These are phyloP conservation scores for Arbacia lixula DNA, from an alignment of 53 echinoderm and acorn worm species.

Conservation along the genomic window DNA sequence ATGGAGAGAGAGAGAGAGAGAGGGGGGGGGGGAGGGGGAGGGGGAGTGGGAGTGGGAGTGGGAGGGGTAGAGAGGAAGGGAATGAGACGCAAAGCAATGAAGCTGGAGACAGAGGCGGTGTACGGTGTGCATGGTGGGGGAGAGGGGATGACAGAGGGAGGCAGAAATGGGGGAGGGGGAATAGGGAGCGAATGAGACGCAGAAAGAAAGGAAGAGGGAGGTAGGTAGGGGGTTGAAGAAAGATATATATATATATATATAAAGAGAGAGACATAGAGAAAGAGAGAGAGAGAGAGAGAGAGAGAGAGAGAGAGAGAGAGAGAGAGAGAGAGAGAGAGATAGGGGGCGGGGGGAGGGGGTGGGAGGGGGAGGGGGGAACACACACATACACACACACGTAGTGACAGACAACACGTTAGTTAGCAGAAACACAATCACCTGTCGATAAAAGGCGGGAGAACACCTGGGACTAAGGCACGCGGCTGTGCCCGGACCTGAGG, in stretches of 20 bases:
- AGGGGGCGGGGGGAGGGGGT: background rate
- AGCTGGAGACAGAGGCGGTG: background rate
- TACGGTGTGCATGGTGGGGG: background rate
- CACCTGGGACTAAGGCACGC: conserved; percentile 40
- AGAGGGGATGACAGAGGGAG: background rate
- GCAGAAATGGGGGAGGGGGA: background rate
- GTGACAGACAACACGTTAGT: background rate
- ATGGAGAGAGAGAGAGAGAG: conserved; percentile 4
- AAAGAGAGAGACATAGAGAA: background rate
- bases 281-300: background rate
- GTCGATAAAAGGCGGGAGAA: conserved; percentile 25
- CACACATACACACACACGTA: no score
- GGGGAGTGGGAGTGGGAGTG: background rate
- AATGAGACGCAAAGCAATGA: background rate
- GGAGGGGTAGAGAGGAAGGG: background rate
- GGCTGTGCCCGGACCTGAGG: background rate
- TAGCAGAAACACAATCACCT: conserved; percentile 24
- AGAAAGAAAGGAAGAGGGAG: background rate
- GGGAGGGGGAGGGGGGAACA: no score
- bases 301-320: background rate
- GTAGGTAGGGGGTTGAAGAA: background rate
- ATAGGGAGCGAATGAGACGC: background rate
- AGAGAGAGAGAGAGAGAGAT: background rate
- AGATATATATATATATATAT: background rate
- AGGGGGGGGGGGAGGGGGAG: background rate